A percentile compares a stretch with the other conserved stretches of the same genome.
Evolutionary conservation across 2,797 vertebrate genomes (phyloP).

Genomic region (Sparidentex hasta): DNA sequence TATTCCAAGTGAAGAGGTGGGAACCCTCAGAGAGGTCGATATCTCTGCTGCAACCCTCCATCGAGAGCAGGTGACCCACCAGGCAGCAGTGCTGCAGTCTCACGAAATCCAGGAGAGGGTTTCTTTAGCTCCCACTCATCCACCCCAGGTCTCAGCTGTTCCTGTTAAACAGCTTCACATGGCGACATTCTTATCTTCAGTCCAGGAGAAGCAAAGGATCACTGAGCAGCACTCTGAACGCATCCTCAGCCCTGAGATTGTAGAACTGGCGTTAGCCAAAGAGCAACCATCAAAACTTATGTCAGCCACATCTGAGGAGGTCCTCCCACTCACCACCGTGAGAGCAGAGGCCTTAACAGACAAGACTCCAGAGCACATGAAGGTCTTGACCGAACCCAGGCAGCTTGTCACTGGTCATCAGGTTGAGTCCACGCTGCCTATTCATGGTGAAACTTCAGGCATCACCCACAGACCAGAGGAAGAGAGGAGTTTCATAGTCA

Average conservation of each 20-base stretch:
- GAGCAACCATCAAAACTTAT: constrained; percentile 75
- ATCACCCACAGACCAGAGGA: constrained; percentile 58
- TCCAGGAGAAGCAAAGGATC: constrained; percentile 83
- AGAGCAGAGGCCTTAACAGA: constrained; percentile 61
- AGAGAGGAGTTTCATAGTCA: constrained; percentile 77
- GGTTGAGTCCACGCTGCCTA: constrained; percentile 67
- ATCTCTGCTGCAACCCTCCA: constrained; percentile 82
- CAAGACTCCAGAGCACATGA: constrained; percentile 44
- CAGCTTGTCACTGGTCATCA: constrained; percentile 72
- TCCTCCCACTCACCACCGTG: constrained; percentile 72
- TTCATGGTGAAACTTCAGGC: constrained; percentile 74
- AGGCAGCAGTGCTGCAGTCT: constrained; percentile 82
- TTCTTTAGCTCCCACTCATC: constrained; percentile 61
- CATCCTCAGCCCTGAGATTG: constrained; percentile 81
- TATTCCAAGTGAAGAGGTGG: constrained; percentile 84
- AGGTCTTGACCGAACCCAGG: constrained; percentile 68
- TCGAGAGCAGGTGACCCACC: constrained; percentile 80
- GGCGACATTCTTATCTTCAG: constrained; percentile 78
- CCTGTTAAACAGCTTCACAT: constrained; percentile 77
- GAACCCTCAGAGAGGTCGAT: constrained; percentile 71
- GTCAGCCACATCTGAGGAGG: constrained; percentile 81
- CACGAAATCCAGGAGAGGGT: constrained; percentile 82
- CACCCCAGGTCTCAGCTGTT: constrained; percentile 67
- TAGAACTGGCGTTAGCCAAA: constrained; percentile 64
- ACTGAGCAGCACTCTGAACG: constrained; percentile 82